Percentiles rank a stretch among this genome's conserved stretches.
phyloP scores from a whole-genome alignment of 1,140 invertebrate species.

The Pogonomyrmex californicus region DNA sequence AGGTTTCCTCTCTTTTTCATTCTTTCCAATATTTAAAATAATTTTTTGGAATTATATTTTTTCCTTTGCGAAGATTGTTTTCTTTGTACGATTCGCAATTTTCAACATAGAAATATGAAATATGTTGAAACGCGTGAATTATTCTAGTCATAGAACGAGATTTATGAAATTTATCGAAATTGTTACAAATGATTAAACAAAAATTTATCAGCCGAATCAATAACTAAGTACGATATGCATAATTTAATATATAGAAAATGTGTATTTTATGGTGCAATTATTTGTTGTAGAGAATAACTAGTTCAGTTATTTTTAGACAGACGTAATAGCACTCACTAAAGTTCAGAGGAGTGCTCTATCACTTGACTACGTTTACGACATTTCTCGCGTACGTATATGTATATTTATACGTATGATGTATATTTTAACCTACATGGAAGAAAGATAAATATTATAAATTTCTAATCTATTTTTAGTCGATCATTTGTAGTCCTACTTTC shows the following conservation, averaged over 20 bases:
- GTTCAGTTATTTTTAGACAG: constrained; percentile 74
- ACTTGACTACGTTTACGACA: constrained; percentile 74
- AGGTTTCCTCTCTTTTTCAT: neutral
- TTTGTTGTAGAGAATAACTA: constrained; percentile 75
- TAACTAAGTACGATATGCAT: constrained; percentile 66
- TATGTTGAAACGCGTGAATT: neutral
- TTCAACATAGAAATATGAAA: neutral
- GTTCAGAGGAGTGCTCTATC: constrained; percentile 66
- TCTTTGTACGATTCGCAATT: neutral
- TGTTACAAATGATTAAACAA: neutral
- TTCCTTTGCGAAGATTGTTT: neutral
- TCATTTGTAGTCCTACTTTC: constrained; percentile 24
- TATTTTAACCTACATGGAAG: constrained; percentile 34
- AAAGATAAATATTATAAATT: constrained; percentile 72
- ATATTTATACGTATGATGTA: constrained; percentile 7
- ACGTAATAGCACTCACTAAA: constrained; percentile 63
- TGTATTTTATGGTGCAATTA: constrained; percentile 72
- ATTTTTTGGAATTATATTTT: neutral
- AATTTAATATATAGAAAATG: constrained; percentile 58
- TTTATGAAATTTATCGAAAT: neutral
- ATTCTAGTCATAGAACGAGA: neutral
- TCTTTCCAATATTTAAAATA: no score
- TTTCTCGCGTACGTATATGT: constrained; percentile 20
- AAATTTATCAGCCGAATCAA: constrained; percentile 50
- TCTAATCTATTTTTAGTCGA: constrained; percentile 30